A percentile compares a stretch with the other conserved stretches of the same genome.
phyloP scores from a whole-genome alignment of 2,888 invertebrate species.

The Spodoptera exigua region DNA sequence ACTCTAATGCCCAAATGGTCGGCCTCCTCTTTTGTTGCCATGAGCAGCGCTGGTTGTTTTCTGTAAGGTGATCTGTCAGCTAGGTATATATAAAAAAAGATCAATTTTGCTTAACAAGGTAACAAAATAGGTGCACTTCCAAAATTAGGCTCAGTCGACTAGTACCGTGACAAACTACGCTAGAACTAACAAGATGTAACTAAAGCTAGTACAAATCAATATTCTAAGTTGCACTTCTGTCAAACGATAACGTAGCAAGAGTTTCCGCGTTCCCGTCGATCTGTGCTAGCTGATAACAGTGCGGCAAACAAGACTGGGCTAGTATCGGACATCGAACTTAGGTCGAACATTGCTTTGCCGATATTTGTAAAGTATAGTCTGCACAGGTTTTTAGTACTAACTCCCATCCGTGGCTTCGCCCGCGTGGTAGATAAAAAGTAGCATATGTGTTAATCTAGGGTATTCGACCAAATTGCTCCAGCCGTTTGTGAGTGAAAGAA shows the following conservation, averaged over 20 bases:
- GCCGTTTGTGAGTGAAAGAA: too few relatives aligned
- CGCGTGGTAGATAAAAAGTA: neutral
- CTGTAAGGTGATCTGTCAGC: too few relatives aligned
- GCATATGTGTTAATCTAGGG: too few relatives aligned
- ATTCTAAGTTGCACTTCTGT: conserved; percentile 63
- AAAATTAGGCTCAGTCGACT: conserved; percentile 1
- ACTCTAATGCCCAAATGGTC: too few relatives aligned
- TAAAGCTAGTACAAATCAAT: conserved; percentile 51
- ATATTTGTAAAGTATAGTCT: conserved; percentile 24
- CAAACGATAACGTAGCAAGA: conserved; percentile 62
- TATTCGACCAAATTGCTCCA: too few relatives aligned
- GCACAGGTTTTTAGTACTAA: neutral
- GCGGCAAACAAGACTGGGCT: conserved; percentile 51
- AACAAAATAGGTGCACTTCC: too few relatives aligned
- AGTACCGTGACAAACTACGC: conserved; percentile 38
- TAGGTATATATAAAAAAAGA: too few relatives aligned
- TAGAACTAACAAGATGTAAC: conserved; percentile 38
- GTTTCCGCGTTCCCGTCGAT: conserved; percentile 73
- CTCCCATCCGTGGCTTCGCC: neutral
- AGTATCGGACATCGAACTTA: conserved; percentile 62
- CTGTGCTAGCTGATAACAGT: conserved; percentile 69
- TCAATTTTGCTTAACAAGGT: too few relatives aligned
- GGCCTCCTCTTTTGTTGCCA: too few relatives aligned
- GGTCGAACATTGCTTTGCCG: conserved; percentile 11
- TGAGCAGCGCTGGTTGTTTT: too few relatives aligned